Conservation (phyloP, 2,797 vertebrate genomes). For the Mionectes olivaceus region DNA sequence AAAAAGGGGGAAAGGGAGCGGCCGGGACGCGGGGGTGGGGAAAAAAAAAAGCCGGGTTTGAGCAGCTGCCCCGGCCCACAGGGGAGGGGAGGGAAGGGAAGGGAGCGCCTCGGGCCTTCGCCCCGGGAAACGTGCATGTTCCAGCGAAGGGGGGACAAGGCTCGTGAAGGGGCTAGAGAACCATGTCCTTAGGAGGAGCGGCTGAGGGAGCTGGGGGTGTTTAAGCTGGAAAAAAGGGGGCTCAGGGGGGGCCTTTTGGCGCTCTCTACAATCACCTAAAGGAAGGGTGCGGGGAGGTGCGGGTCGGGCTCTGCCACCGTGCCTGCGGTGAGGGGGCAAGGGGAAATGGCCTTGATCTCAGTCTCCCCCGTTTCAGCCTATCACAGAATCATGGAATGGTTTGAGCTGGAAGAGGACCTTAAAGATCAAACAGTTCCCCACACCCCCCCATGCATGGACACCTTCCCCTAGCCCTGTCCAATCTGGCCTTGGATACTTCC, state of each 20-base stretch:
- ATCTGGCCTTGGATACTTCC: rapidly evolving
- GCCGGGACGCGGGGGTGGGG: too few species aligned
- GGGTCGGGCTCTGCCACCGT: background rate
- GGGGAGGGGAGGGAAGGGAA: background rate
- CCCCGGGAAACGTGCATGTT: too few species aligned
- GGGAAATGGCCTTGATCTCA: background rate
- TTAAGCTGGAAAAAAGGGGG: too few species aligned
- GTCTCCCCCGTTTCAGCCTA: background rate
- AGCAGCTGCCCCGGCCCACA: background rate
- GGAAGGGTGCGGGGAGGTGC: background rate
- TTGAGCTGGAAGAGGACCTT: background rate
- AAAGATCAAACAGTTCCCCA: background rate
- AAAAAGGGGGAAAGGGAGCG: background rate
- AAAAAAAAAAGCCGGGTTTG: too few species aligned
- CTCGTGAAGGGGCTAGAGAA: background rate
- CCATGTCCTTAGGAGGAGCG: background rate
- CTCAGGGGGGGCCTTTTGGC: rapidly evolving
- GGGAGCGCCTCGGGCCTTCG: background rate
- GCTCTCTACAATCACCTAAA: rapidly evolving
- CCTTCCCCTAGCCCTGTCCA: rapidly evolving
- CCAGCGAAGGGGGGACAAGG: background rate
- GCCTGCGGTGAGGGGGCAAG: background rate
- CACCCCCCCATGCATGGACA: too few species aligned
- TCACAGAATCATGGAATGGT: background rate
- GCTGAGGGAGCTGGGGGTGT: background rate